Base-by-base conservation (phyloP, 2,888 invertebrate genomes). In the Spodoptera picta region DNA sequence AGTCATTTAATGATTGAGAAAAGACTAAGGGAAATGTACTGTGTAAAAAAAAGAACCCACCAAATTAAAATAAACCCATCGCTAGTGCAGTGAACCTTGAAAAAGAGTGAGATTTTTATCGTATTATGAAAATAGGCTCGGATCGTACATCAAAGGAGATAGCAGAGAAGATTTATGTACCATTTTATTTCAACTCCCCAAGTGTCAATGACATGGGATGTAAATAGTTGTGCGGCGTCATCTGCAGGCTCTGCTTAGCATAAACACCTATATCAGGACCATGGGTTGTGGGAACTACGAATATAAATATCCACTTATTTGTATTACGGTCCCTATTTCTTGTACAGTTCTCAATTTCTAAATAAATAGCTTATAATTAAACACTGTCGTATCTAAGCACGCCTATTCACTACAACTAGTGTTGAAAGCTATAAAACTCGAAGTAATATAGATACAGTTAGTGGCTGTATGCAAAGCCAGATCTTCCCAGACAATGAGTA, bases 91-190 rank as follows among this genome's bases (percentile, higher is more conserved):
- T 12, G 24, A 52, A 49, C 48, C 14, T 36, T 27, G 24, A 70
- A 42, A 60, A 12, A 57, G 12, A 52, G 42, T 42, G 14, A 54
- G 36, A 53, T 62, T 59, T 65, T 68, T 44, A 63, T 60, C 42
- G 43, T 53, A 55, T 65, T 73, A 76, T 60, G 54, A 50, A 67
- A 69, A 73, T 76, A 66, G 73, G 62, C 55, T 50, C 42, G 43
- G 59, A 53, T 75, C 77, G 65, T 84, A 80, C 66, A 78, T 83
- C 81, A 84, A 74, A 76, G 60, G 73, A 75, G 76, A 75, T 69
- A 71, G 57, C 57, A 65, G 60, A 60, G 72, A 54, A 69, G 63
- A 79, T 80, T 72, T 75, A 74, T 49, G 65, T 43, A 23, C 47
- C 41, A 55, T 77, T 61, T 68, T 69, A 74, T 74, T 62, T 68